These are phyloP conservation scores for Acropora tenuis DNA, from an alignment of 64 coral and sea anemone species.

Conservation along the genomic window DNA sequence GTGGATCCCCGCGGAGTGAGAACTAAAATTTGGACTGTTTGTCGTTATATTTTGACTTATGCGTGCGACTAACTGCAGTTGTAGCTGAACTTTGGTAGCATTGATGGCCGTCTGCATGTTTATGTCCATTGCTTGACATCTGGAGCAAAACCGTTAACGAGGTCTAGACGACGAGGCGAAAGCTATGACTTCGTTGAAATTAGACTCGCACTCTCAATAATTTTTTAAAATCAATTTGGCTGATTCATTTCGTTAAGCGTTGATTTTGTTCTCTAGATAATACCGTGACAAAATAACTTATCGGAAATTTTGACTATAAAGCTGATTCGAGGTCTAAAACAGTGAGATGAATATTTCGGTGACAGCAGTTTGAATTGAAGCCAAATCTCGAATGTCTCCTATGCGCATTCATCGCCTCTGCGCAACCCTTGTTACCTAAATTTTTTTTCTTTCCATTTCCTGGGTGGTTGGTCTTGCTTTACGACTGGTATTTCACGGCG, in stretches of 20 bases:
- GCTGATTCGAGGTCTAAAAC: not conserved
- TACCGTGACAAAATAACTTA: too few relatives aligned
- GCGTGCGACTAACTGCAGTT: not conserved
- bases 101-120: not conserved
- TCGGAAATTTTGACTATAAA: too few relatives aligned
- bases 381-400: not conserved
- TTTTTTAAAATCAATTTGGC: too few relatives aligned
- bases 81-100: not conserved
- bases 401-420: not conserved
- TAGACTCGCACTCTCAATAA: too few relatives aligned
- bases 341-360: not conserved
- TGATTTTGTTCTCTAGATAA: too few relatives aligned
- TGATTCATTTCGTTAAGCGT: too few relatives aligned
- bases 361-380: not conserved
- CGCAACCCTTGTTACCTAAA: not conserved
- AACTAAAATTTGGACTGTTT: not conserved
- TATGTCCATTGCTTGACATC: not conserved
- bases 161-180: not conserved
- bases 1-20: not conserved
- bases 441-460: not conserved
- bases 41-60: not conserved
- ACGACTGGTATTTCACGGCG: conserved; percentile 5
- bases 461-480: not conserved
- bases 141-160: not conserved
- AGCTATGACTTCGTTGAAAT: too few relatives aligned